Percentiles rank a stretch among this genome's conserved stretches.
Evolutionary conservation across 1,140 invertebrate genomes (phyloP).

Genomic region (Melitaea cinxia): DNA sequence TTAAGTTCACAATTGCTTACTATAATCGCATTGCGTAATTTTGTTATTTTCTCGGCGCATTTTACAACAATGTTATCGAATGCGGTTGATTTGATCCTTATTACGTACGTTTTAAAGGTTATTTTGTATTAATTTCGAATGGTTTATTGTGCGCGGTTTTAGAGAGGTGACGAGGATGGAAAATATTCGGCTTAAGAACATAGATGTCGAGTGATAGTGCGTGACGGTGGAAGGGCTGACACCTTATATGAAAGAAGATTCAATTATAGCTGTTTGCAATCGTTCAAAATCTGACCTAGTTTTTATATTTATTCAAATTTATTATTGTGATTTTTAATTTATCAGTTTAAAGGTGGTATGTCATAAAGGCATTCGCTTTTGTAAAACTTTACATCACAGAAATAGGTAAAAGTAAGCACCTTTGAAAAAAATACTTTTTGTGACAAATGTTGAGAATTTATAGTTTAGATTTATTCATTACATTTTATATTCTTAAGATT

Average conservation of each 20-base stretch:
- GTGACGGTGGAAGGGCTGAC: slow-evolving; percentile 46
- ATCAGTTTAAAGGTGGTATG: too few species aligned
- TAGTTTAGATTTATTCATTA: too few species aligned
- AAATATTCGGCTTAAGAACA: slow-evolving; percentile 66
- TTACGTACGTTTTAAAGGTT: background rate
- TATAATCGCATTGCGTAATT: slow-evolving; percentile 15
- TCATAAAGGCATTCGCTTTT: too few species aligned
- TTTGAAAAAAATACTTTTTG: too few species aligned
- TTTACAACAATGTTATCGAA: slow-evolving; percentile 13
- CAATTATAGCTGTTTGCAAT: too few species aligned
- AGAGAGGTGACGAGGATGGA: slow-evolving; percentile 64
- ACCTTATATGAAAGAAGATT: background rate
- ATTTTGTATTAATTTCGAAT: slow-evolving; percentile 10
- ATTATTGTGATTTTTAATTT: too few species aligned
- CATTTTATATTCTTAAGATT: too few species aligned
- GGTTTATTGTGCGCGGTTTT: slow-evolving; percentile 28
- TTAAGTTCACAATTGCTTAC: slow-evolving; percentile 27
- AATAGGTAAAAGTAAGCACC: too few species aligned
- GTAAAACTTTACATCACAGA: too few species aligned
- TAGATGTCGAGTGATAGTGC: slow-evolving; percentile 65
- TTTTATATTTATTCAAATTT: background rate
- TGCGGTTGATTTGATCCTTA: slow-evolving; percentile 19
- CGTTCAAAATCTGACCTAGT: background rate
- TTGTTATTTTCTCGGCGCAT: slow-evolving; percentile 31
- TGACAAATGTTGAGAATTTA: too few species aligned